Percentiles rank a stretch among this genome's conserved stretches.
These are phyloP conservation scores for Pseudocheirus occidentalis DNA, from an alignment of 2,797 vertebrate species.

Conservation along the genomic window DNA sequence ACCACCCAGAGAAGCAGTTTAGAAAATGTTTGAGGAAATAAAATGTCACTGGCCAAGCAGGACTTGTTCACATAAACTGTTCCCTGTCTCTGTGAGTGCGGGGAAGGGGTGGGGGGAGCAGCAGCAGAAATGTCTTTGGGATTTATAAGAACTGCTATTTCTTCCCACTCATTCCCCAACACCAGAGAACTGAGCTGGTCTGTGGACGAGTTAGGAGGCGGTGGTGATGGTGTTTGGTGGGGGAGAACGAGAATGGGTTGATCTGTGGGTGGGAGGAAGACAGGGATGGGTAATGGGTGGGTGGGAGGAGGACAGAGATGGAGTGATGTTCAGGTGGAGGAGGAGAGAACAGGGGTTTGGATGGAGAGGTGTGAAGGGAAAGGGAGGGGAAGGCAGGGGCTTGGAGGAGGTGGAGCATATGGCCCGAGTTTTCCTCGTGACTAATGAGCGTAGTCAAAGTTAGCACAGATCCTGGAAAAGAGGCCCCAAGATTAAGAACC, in stretches of 20 bases:
- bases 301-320: not conserved
- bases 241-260: not conserved
- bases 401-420: not conserved
- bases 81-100: not conserved
- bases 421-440: not conserved
- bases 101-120: not conserved
- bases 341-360: not conserved
- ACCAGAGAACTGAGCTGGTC: not conserved
- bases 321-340: not conserved
- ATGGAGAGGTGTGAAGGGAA: not conserved
- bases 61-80: not conserved
- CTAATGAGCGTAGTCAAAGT: not conserved
- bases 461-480: not conserved
- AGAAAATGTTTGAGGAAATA: slow-evolving; percentile 3
- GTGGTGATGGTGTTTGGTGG: not conserved
- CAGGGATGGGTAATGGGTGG: not conserved
- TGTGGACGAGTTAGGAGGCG: not conserved
- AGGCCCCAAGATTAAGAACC: not conserved
- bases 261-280: not conserved
- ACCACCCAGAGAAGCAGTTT: not conserved
- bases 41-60: not conserved
- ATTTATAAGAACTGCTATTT: not conserved
- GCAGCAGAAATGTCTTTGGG: not conserved
- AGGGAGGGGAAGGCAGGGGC: not conserved
- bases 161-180: not conserved